Evolutionary conservation across 2,888 invertebrate species (phyloP), one percentile per base, ranked within the genome.

Genomic region (Agrochola circellaris): DNA sequence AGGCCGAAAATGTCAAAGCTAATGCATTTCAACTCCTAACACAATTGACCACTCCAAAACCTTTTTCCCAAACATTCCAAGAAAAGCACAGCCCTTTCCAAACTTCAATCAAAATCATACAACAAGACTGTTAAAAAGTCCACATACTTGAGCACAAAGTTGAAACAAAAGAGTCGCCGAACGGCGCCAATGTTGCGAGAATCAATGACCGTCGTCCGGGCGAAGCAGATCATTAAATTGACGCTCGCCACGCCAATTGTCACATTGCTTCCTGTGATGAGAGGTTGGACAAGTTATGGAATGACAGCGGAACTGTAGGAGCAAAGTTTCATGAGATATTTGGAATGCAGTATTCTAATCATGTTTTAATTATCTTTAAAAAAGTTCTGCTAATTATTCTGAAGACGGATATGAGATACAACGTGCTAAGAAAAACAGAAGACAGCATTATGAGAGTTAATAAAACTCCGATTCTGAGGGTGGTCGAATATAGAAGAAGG

Each of bases 171-270:
- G 88, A 89, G 84, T 88, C 75, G 89, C 91, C 91, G 92, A 90
- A 89, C 91, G 95, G 95, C 96, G 95, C 95, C 95, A 93, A 92
- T 92, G 91, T 87, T 90, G 86, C 90, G 91, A 90, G 96, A 95
- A 96, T 95, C 96, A 96, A 95, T 96, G 96, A 93, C 94, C 95
- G 93, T 86, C 96, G 96, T 95, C 96, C 96, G 95, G 94, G 92
- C 93, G 92, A 93, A 92, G 93, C 92, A 89, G 92, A 92, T 92
- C 93, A 92, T 94, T 94, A 95, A 96, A 95, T 96, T 95, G 95
- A 93, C 94, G 93, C 92, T 93, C 95, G 93, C 95, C 93, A 93
- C 94, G 93, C 91, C 96, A 96, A 96, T 96, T 96, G 96, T 94
- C 91, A 90, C 93, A 93, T 93, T 89, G 94, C 94, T 96, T 96